phyloP scores from a whole-genome alignment of 2,113 vertebrate genomes.

The Pica pica region DNA sequence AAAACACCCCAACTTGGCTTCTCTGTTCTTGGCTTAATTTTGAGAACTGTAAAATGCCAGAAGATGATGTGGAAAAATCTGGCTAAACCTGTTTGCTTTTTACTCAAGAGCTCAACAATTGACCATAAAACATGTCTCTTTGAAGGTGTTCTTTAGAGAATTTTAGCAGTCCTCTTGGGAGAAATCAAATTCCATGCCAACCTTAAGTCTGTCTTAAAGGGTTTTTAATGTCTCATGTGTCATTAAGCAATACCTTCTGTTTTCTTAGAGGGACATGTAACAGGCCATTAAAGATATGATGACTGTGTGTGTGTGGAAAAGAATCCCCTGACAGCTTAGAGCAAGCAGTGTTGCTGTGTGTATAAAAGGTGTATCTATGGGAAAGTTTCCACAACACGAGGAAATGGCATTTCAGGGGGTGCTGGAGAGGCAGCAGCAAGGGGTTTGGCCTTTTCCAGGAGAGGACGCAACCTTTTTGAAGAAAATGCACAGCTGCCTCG shows the following conservation, averaged over 20 bases:
- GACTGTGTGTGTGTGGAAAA: not conserved
- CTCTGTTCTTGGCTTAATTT: not conserved
- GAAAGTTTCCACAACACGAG: not conserved
- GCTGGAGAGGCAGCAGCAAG: not conserved
- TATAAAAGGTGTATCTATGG: not conserved
- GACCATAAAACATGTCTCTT: not conserved
- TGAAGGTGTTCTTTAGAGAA: not conserved
- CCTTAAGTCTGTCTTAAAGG: not conserved
- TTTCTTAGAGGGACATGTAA: not conserved
- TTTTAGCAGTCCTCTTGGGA: not conserved
- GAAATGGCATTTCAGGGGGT: not conserved
- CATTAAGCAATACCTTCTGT: not conserved
- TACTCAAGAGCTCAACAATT: not conserved
- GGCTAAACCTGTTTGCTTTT: constrained; percentile 17
- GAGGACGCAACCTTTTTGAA: not conserved
- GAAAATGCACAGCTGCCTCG: not conserved
- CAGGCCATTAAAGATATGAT: not conserved
- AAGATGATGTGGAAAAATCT: constrained; percentile 45
- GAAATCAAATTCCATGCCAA: not conserved
- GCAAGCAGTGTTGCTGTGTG: not conserved
- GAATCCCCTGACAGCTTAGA: not conserved
- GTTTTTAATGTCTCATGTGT: not conserved
- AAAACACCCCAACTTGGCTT: not conserved
- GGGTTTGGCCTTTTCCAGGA: not conserved
- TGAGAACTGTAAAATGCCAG: not conserved